Evolutionary conservation across 2,113 vertebrate species (phyloP).

Genomic region (Trichechus manatus): DNA sequence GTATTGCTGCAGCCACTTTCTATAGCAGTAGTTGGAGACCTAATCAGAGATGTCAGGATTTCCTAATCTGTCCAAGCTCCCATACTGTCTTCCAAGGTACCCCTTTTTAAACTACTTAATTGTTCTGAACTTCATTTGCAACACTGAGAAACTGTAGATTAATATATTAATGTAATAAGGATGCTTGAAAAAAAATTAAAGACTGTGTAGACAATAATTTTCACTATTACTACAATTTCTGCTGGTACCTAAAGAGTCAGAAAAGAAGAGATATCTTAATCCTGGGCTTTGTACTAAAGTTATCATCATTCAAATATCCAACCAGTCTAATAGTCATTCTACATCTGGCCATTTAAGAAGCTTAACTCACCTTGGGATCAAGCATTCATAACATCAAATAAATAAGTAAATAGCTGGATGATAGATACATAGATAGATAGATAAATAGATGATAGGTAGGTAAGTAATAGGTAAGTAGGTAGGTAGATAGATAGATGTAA

Average conservation of each 20-base stretch:
- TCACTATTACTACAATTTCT: not conserved
- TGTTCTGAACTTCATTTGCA: not conserved
- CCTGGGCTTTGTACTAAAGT: not conserved
- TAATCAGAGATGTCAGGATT: not conserved
- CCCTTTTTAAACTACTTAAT: not conserved
- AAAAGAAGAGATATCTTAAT: not conserved
- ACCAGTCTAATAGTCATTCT: not conserved
- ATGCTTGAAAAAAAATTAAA: not conserved
- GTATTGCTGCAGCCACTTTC: not conserved
- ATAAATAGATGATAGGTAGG: not conserved
- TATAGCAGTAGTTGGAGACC: not conserved
- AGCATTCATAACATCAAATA: not conserved
- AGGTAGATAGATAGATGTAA: not conserved
- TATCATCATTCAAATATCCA: not conserved
- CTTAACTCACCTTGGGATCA: not conserved
- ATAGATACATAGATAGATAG: no score
- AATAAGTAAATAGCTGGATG: not conserved
- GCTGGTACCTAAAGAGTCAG: not conserved
- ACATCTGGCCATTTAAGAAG: not conserved
- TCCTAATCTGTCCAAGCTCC: not conserved
- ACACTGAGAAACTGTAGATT: not conserved
- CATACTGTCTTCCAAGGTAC: not conserved
- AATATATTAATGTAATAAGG: not conserved
- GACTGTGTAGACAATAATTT: not conserved
- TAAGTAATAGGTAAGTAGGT: not conserved